Evolutionary conservation across 2,888 invertebrate genomes (phyloP).

Genomic region (Amblyteles armatorius): DNA sequence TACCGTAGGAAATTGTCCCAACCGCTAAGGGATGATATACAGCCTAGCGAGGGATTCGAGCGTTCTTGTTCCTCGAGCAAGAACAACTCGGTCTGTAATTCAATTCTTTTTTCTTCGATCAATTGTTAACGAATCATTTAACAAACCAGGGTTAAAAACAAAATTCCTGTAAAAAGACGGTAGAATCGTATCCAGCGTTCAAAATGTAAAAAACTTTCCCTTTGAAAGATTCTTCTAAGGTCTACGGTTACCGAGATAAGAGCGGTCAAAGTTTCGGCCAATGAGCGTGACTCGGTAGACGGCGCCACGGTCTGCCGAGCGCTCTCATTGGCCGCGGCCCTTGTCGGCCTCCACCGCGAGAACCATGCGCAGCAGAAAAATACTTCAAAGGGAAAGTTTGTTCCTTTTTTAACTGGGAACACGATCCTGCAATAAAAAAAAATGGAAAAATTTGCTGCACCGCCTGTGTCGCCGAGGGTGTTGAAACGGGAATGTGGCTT

Average conservation of each 20-base stretch:
- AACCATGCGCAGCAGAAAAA: neutral
- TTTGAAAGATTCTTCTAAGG: neutral
- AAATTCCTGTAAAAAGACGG: neutral
- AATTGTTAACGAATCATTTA: neutral
- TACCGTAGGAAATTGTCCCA: slow-evolving; percentile 48
- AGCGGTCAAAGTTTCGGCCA: neutral
- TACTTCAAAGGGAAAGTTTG: neutral
- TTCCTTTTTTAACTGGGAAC: neutral
- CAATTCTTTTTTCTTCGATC: neutral
- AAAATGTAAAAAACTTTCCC: neutral
- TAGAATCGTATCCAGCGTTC: neutral
- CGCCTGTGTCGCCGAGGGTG: neutral
- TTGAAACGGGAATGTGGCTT: slow-evolving; percentile 52
- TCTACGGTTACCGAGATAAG: neutral
- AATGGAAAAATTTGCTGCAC: neutral
- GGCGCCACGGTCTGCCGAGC: slow-evolving; percentile 11
- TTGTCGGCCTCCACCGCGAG: neutral
- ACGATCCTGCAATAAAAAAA: neutral
- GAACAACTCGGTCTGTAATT: neutral
- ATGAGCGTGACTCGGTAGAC: neutral
- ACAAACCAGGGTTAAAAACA: neutral
- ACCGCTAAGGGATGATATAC: slow-evolving; percentile 13
- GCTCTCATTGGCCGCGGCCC: neutral
- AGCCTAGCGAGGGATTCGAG: slow-evolving; percentile 43
- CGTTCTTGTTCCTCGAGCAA: neutral